A percentile compares a stretch with the other conserved stretches of the same genome.
Evolutionary conservation across 2,888 invertebrate genomes (phyloP).

Genomic region (Adineta ricciae): DNA sequence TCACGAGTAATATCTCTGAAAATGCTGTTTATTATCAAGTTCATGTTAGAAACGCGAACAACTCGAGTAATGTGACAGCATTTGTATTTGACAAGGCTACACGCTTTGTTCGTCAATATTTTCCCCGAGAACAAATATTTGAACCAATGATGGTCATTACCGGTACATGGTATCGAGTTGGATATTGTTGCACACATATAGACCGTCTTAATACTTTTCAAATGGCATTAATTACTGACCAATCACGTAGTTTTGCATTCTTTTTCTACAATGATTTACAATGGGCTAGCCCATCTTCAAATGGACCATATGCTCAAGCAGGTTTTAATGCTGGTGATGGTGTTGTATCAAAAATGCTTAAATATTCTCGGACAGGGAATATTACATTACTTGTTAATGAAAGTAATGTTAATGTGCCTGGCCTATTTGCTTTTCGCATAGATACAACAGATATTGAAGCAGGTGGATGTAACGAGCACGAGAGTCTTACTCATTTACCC

Average conservation of each 20-base stretch:
- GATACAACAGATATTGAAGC: neutral
- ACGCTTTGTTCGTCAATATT: neutral
- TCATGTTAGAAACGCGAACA: too few species aligned
- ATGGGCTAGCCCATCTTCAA: slow-evolving; percentile 13
- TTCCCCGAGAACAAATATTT: neutral
- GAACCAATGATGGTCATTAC: slow-evolving; percentile 15
- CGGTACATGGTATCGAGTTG: neutral
- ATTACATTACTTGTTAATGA: neutral
- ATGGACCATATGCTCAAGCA: slow-evolving; percentile 5
- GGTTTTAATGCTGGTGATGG: slow-evolving; percentile 30
- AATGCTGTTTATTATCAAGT: neutral
- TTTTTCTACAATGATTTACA: slow-evolving; percentile 3
- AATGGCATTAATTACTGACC: slow-evolving; percentile 36
- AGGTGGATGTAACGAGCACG: slow-evolving; percentile 24
- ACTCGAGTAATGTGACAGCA: neutral
- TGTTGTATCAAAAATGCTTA: neutral
- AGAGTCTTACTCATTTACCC: too few species aligned
- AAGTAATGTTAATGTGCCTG: slow-evolving; percentile 23
- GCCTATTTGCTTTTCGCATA: slow-evolving; percentile 18
- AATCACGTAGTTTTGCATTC: neutral
- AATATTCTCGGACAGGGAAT: neutral
- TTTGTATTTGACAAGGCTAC: neutral
- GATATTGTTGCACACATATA: neutral
- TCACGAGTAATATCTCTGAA: neutral
- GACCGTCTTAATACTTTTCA: slow-evolving; percentile 36